Base-by-base conservation (phyloP, 2,888 invertebrate genomes). In the Hirtodrosophila histrioides region DNA sequence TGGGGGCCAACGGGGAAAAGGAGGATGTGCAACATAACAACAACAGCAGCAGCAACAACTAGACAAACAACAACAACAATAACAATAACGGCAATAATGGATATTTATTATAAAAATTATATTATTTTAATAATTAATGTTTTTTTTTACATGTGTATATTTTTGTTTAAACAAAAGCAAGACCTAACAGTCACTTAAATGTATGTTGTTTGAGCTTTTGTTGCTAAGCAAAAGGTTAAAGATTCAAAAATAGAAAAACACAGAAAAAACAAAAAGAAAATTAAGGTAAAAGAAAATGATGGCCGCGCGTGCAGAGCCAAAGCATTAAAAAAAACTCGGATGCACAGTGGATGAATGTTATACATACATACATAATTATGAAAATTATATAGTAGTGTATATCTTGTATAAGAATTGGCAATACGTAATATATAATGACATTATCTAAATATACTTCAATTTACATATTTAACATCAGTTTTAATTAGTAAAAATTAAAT, bases 81-180 rank as follows among this genome's bases (percentile, higher is more conserved):
- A 73, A 60, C 17, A 51, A 69, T 12, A 55, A 66, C 44, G 56
- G 76, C 65, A 76, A 76, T 74, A 74, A 67, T 49, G 77, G 69
- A 85, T 83, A 85, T 79, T 82, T 68, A 85, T 71, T 77, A 62
- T 75, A 71, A 55, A 71, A 62, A 66, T 70, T 65, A 70, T 63
- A 55, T 75, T 74, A 53, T 75, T 73, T 76, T 63, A 71, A 64
- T 77, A 67, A 71, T 82, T 84, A 85, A 71, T 73, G 55, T 78
- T 72, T 82, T 69, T 66, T 68, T 66, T 48, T 56, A 53, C 66
- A 75, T 66, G 60, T 76, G 66, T 69, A 62, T 67, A 69, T 68
- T 62, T 69, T 68, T 70, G 69, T 81, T 75, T 70, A 51, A 70
- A 68, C 49, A 65, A 69, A 65, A 66, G 37, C 48, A 60, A 71